Evolutionary conservation across 1,140 invertebrate genomes (phyloP), one percentile per base, ranked within the genome.

Genomic region (Batillaria attramentaria): DNA sequence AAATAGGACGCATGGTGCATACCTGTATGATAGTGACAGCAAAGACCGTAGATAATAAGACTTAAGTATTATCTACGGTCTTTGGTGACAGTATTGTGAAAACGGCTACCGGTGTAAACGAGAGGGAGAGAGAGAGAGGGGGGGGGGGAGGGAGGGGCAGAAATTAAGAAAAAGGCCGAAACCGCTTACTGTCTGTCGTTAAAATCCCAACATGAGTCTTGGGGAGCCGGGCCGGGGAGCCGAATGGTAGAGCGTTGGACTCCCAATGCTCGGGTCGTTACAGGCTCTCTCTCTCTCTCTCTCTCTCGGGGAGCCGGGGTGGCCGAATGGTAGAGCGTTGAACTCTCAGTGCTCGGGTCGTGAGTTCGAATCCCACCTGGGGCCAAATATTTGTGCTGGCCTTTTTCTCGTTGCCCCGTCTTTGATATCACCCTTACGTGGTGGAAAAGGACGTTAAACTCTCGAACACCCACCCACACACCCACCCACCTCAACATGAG

Each of bases 71-170:
- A n/a, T n/a, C n/a, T n/a, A n/a, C n/a, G n/a, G n/a, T n/a, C n/a
- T n/a, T n/a, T n/a, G n/a, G n/a, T n/a, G n/a, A n/a, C n/a, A n/a
- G n/a, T n/a, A n/a, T n/a, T n/a, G n/a, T n/a, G n/a, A n/a, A n/a
- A n/a, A n/a, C n/a, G n/a, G n/a, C n/a, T n/a, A n/a, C n/a, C n/a
- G n/a, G n/a, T n/a, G n/a, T n/a, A 24, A 50, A 24, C 10, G n/a
- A 62, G 57, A 62, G n/a, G 31, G n/a, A 62, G n/a, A 62, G 57
- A 62, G n/a, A 62, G n/a, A 62, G 57, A 62, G n/a, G 31, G 46
- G 24, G 46, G 46, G 46, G 10, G 10, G 46, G 46, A 13, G 10
- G 46, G 46, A 62, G 31, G 31, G 31, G 28, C 20, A 62, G n/a
- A 62, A 62, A 62, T 18, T n/a, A 62, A 62, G 57, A 62, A 62